Base-by-base conservation (phyloP, 92 coral and sea anemone species). In the Heliopora coerulea region DNA sequence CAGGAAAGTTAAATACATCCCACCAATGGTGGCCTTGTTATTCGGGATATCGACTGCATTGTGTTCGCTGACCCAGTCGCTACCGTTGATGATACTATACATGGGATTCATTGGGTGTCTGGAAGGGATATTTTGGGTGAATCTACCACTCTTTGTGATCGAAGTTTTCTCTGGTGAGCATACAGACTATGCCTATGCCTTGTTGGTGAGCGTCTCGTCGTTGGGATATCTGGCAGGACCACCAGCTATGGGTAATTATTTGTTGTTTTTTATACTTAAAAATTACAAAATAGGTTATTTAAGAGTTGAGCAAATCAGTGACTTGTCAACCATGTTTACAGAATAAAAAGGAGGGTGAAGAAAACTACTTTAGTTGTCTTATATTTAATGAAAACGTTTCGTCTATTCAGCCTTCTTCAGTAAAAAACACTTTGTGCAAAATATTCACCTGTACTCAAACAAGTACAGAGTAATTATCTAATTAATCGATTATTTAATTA, bases 81-180 rank as follows among this genome's bases (percentile, higher is more conserved):
- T 68, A 46, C 60, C 75, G 15, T 21, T 68, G 21, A 48, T 68
- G 15, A 18, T 68, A 24, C 40, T 68, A 14, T 68, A 49, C 59
- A 68, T 68, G 75, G 75, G 59, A 48, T 48, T 50, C 18, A 50
- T 48, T 28, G 75, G 75, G 17, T 24, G 46, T n/a, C 19, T 68
- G 12, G 75, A 68, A 5, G 75, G 75, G 3, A 37, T 48, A 14
- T 68, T 33, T 37, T 68, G 75, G 75, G 60, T 56, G 27, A 28
- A 30, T 24, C 48, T 44, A 40, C 61, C 75, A 24, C 28, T 68
- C 32, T 2, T 48, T 15, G 14, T 49, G 1, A 27, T 48, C 21
- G 75, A 49, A 18, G 48, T 68, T 28, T 46, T 60, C 44, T 27
- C 26, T 0, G 75, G 75, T 17, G 44, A 23, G 8, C 59, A 18